Conservation (phyloP, 2,797 vertebrate genomes). For the Cuniculus paca region DNA sequence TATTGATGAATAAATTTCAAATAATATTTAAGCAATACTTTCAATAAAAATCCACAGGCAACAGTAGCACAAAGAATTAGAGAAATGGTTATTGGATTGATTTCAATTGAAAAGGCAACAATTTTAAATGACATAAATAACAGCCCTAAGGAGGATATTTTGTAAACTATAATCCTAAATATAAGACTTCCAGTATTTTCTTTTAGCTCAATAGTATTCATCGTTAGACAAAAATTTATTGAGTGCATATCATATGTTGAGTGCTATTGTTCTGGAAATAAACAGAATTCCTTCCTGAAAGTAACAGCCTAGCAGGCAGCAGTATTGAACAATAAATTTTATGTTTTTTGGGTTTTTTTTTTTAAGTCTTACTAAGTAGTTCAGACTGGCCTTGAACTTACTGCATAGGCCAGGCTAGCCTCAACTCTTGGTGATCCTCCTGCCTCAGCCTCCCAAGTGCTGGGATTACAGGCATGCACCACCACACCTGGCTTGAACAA, state of each 20-base stretch:
- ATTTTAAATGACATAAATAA: slow-evolving; percentile 36
- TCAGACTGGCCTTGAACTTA: background rate
- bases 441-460: background rate
- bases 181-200: slow-evolving; percentile 43
- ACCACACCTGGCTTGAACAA: background rate
- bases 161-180: background rate
- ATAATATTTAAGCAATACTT: slow-evolving; percentile 17
- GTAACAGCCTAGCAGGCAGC: background rate
- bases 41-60: background rate
- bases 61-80: slow-evolving; percentile 11
- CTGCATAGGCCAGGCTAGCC: background rate
- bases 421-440: background rate
- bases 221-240: background rate
- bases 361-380: background rate
- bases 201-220: slow-evolving; percentile 27
- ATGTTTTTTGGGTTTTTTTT: background rate
- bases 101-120: background rate
- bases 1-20: slow-evolving; percentile 35
- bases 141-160: background rate
- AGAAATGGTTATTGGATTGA: background rate
- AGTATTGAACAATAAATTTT: background rate
- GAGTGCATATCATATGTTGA: background rate
- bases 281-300: background rate
- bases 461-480: background rate
- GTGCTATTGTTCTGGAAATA: background rate